A percentile compares a stretch with the other conserved stretches of the same genome.
These are phyloP conservation scores for Eulemur mongoz DNA, from an alignment of 2,797 vertebrate genomes.

Conservation along the genomic window DNA sequence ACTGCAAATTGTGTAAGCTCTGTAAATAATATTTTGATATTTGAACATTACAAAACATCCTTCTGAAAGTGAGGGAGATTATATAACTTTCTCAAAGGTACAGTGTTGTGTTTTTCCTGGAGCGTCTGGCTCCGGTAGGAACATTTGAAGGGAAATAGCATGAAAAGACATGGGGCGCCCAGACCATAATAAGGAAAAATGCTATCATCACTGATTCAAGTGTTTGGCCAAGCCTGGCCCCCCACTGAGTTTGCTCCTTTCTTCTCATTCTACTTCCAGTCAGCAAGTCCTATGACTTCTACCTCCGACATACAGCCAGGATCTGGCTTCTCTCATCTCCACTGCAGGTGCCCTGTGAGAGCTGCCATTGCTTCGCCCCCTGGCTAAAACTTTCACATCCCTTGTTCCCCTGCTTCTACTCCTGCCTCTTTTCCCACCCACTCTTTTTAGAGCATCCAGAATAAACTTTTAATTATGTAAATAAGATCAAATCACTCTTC, in stretches of 20 bases:
- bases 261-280: background rate
- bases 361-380: accelerated
- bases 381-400: accelerated
- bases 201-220: background rate
- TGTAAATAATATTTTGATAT: background rate
- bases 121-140: background rate
- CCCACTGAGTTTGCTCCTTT: background rate
- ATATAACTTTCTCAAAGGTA: background rate
- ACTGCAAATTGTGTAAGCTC: background rate
- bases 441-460: background rate
- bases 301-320: background rate
- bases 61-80: background rate
- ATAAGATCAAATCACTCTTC: background rate
- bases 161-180: background rate
- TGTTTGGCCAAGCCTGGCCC: background rate
- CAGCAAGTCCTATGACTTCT: background rate
- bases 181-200: background rate
- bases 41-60: background rate
- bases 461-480: background rate
- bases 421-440: background rate
- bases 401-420: background rate
- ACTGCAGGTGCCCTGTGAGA: accelerated
- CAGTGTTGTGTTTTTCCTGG: background rate
- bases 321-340: background rate
- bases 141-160: background rate